Evolutionary conservation across 2,797 vertebrate species (phyloP).

Genomic region (Ctenopoma kingsleyae): DNA sequence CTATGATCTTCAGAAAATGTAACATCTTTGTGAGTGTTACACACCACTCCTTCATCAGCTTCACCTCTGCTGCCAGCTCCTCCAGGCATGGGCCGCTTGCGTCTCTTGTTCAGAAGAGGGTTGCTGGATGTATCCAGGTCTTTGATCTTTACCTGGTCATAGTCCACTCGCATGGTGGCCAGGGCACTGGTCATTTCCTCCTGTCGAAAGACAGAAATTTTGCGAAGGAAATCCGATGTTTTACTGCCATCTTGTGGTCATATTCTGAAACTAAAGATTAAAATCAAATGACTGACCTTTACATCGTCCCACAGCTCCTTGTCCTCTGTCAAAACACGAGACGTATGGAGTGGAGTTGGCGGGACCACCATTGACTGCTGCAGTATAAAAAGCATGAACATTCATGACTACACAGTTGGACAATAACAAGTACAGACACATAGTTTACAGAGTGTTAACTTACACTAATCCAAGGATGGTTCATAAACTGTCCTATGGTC

Average conservation of each 20-base stretch:
- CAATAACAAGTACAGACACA: neutral
- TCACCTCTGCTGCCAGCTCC: slow-evolving; percentile 64
- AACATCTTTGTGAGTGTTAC: slow-evolving; percentile 43
- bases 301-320: slow-evolving; percentile 97
- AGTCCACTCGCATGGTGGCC: slow-evolving; percentile 98
- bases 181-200: slow-evolving; percentile 98
- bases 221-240: slow-evolving; percentile 5
- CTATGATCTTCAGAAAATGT: slow-evolving; percentile 45
- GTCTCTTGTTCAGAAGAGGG: slow-evolving; percentile 94
- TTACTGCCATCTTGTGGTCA: slow-evolving; percentile 60
- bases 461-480: slow-evolving; percentile 97
- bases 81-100: slow-evolving; percentile 88
- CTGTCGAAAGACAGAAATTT: slow-evolving; percentile 69
- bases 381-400: slow-evolving; percentile 35
- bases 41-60: slow-evolving; percentile 13
- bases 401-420: slow-evolving; percentile 1
- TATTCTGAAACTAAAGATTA: neutral
- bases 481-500: slow-evolving; percentile 95
- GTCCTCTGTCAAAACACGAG: slow-evolving; percentile 93
- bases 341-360: slow-evolving; percentile 94
- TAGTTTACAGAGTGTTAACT: slow-evolving; percentile 56
- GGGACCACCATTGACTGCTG: slow-evolving; percentile 96
- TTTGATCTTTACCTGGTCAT: slow-evolving; percentile 98
- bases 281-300: slow-evolving; percentile 86
- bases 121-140: slow-evolving; percentile 97